These are phyloP conservation scores for Pao palembangensis DNA, from an alignment of 2,113 vertebrate species.

Conservation along the genomic window DNA sequence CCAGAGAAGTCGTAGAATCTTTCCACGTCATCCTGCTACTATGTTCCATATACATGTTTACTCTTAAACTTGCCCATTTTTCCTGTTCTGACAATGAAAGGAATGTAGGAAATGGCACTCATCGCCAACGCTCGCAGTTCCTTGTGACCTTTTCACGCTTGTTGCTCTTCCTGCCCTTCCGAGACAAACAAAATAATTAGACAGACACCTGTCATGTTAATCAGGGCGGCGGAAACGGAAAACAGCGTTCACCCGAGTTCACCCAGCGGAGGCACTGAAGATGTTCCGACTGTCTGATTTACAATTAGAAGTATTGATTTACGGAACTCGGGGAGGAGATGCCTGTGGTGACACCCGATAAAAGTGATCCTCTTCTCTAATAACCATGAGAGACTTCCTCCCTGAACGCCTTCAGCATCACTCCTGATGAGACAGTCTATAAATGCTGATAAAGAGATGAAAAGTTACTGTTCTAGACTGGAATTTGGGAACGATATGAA, in stretches of 20 bases:
- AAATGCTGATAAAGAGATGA: constrained; percentile 40
- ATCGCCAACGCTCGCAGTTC: constrained; percentile 47
- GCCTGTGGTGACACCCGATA: constrained; percentile 49
- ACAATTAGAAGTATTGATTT: constrained; percentile 72
- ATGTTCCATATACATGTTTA: constrained; percentile 12
- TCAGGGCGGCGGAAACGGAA: constrained; percentile 12
- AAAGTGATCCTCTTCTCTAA: constrained; percentile 52
- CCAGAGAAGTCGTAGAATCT: constrained; percentile 33
- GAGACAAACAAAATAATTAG: constrained; percentile 51
- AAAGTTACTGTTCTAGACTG: constrained; percentile 34
- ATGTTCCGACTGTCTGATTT: constrained; percentile 58
- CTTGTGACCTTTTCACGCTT: constrained; percentile 65
- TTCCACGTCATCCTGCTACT: background rate
- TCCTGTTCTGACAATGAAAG: constrained; percentile 32
- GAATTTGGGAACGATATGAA: constrained; percentile 12
- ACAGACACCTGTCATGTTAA: constrained; percentile 61
- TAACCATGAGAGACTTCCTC: constrained; percentile 47
- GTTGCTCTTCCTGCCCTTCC: constrained; percentile 8
- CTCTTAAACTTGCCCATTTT: constrained; percentile 38
- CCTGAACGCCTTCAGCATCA: constrained; percentile 30
- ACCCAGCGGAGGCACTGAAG: constrained; percentile 23
- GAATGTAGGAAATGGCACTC: constrained; percentile 52
- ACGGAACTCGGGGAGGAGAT: constrained; percentile 42
- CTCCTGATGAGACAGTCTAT: constrained; percentile 42
- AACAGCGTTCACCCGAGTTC: background rate